These are phyloP conservation scores for Pseudomugil gertrudae DNA, from an alignment of 2,797 vertebrate species.

Conservation along the genomic window DNA sequence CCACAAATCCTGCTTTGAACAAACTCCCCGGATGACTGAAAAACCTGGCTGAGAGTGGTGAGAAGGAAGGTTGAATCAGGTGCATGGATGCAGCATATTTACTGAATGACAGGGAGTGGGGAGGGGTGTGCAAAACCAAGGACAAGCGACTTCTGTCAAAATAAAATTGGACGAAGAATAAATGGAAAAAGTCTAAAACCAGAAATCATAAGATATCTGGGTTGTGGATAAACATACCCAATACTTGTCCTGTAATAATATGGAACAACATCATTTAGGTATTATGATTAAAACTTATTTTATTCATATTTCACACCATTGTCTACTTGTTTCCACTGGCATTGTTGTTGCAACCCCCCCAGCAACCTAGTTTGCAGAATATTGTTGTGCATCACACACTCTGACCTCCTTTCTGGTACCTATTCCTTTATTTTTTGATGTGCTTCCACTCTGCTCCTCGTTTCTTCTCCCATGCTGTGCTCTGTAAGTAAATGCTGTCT, in stretches of 20 bases:
- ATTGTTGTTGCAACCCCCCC: not conserved
- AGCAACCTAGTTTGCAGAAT: constrained; percentile 6
- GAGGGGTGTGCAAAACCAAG: not conserved
- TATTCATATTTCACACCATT: not conserved
- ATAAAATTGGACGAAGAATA: not conserved
- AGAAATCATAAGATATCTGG: not conserved
- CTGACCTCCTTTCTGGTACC: constrained; percentile 50
- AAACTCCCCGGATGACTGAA: not conserved
- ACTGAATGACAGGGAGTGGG: not conserved
- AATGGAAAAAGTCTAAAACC: not conserved
- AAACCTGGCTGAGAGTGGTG: not conserved
- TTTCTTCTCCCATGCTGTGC: constrained; percentile 41
- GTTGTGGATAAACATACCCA: not conserved
- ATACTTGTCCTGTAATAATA: not conserved
- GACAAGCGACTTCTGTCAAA: not conserved
- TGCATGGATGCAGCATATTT: not conserved
- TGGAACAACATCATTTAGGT: not conserved
- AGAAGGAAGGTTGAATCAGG: not conserved
- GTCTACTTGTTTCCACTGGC: not conserved
- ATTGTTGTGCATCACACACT: constrained; percentile 9
- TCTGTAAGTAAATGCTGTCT: constrained; percentile 62
- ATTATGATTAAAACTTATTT: not conserved
- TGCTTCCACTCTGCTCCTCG: constrained; percentile 30
- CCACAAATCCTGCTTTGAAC: not conserved
- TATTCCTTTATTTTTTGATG: constrained; percentile 40